Base-by-base conservation (phyloP, 2,113 vertebrate species). In the Cyprinus carpio region DNA sequence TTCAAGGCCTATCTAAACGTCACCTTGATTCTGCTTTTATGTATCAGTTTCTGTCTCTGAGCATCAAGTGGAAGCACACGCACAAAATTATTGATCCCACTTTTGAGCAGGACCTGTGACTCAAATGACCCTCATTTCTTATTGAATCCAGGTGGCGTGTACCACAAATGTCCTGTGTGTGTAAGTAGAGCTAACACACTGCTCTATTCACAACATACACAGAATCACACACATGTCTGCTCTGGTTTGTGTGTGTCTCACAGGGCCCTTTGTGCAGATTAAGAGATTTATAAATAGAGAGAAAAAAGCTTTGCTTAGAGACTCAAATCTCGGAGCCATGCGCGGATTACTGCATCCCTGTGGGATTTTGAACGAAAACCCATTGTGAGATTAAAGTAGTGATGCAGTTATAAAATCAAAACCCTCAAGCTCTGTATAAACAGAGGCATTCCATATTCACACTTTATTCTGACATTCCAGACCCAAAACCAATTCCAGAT, bases 261-360 rank as follows among this genome's bases (percentile, higher is more conserved):
- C 82, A 88, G 88, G 92, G 89, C 89, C 91, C 75, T 79, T 62
- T 88, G 83, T 85, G 78, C 74, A 88, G 85, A 87, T 87, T 88
- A 87, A 87, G 83, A 87, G 85, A 85, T 88, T 87, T 87, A 83
- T 85, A 88, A 88, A 88, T 82, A 82, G 82, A 85, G 76, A 83
- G 76, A 74, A 75, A 78, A 77, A 85, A 67, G 74, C 87, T 88
- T 85, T 88, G 82, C 82, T 87, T 82, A 85, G 82, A 87, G 78
- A 87, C 85, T 87, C 78, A 74, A 84, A 82, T 88, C 85, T 87
- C 78, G 56, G 74, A 74, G 87, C 74, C 74, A 75, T 87, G 74
- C 78, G 15, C 40, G 87, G 87, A 88, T 87, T 88, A 87, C 71
- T 82, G 82, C 77, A 86, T 84, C 81, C 78, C 65, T 82, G 75